phyloP scores from a whole-genome alignment of 2,113 vertebrate genomes.

The Cyphomyrus discorhynchus region DNA sequence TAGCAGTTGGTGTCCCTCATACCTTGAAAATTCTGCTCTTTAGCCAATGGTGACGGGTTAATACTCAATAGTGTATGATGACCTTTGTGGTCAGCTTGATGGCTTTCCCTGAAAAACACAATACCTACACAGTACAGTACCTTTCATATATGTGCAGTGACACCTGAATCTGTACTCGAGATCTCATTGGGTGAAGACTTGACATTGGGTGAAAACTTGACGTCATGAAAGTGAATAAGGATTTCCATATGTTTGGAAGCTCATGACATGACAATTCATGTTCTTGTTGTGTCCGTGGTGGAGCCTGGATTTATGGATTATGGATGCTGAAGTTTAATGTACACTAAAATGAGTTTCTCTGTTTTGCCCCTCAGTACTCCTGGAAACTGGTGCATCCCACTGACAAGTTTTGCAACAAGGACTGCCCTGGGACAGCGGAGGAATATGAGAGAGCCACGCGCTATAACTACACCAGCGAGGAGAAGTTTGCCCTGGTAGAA shows the following conservation, averaged over 20 bases:
- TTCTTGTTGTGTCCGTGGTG: neutral
- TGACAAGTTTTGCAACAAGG: constrained; percentile 98
- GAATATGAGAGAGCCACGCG: constrained; percentile 94
- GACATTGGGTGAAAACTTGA: neutral
- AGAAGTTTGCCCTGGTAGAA: constrained; percentile 97
- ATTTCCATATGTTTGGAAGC: neutral
- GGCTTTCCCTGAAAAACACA: neutral
- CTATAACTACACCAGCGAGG: constrained; percentile 98
- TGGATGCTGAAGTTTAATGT: neutral
- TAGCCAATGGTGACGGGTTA: neutral
- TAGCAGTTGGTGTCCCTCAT: too few species aligned
- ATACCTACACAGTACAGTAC: neutral
- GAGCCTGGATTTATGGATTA: neutral
- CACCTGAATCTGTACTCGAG: neutral
- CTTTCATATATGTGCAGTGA: neutral
- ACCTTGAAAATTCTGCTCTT: neutral
- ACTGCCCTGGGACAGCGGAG: constrained; percentile 92
- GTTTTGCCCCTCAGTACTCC: constrained; percentile 70
- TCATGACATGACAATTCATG: neutral
- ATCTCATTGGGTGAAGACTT: neutral
- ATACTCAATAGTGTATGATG: neutral
- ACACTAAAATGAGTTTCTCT: neutral
- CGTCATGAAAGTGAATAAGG: neutral
- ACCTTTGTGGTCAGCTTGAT: neutral
- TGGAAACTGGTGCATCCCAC: constrained; percentile 99